These are phyloP conservation scores for Spinus olivaceus DNA, from an alignment of 2,797 vertebrate species.

Conservation along the genomic window DNA sequence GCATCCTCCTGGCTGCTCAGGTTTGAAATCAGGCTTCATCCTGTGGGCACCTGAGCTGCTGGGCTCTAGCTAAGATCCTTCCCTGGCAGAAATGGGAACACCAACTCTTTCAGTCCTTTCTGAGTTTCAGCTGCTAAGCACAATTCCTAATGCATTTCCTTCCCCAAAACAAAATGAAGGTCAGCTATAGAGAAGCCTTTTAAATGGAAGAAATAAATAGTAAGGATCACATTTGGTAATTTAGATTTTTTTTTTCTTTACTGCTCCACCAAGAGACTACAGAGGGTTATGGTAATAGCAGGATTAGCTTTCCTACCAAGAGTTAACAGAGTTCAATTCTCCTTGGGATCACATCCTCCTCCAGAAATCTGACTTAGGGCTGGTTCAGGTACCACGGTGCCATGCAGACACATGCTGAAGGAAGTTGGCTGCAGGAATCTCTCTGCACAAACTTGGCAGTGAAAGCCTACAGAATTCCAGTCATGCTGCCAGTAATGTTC, in stretches of 20 bases:
- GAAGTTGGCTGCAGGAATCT: not conserved
- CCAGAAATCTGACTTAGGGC: not conserved
- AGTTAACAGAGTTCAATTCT: not conserved
- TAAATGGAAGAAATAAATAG: not conserved
- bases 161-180: not conserved
- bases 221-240: not conserved
- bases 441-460: not conserved
- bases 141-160: not conserved
- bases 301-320: not conserved
- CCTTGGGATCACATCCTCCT: not conserved
- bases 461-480: not conserved
- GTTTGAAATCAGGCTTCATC: not conserved
- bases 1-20: not conserved
- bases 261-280: not conserved
- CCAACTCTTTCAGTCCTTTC: not conserved
- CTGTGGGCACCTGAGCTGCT: not conserved
- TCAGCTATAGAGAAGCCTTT: not conserved
- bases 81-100: not conserved
- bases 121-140: not conserved
- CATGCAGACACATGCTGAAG: not conserved
- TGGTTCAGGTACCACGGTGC: not conserved
- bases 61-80: not conserved
- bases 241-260: not conserved
- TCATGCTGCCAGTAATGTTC: not conserved
- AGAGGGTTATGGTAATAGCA: not conserved